phyloP scores from a whole-genome alignment of 2,113 vertebrate genomes.

The Salvelinus alpinus region DNA sequence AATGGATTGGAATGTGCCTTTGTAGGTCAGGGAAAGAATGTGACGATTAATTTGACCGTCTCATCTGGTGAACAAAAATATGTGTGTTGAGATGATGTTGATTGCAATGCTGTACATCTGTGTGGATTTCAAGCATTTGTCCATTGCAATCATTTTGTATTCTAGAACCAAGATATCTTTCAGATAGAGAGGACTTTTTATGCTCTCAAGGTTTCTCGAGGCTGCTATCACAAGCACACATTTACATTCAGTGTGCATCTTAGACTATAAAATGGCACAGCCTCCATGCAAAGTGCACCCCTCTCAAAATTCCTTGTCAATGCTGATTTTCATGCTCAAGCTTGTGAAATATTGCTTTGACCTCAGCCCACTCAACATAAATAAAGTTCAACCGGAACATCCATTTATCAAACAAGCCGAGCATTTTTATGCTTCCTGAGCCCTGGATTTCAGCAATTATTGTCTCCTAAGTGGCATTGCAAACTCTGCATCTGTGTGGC shows the following conservation, averaged over 20 bases:
- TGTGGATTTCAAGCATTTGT: neutral
- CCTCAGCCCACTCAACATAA: conserved; percentile 47
- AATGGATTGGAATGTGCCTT: conserved; percentile 18
- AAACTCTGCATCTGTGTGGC: conserved; percentile 24
- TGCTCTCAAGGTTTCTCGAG: conserved; percentile 25
- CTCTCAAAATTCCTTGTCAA: conserved; percentile 36
- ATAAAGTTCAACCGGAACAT: conserved; percentile 39
- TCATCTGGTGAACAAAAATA: too few relatives aligned
- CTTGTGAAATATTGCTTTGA: conserved; percentile 49
- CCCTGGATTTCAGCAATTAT: conserved; percentile 39
- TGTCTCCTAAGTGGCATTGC: conserved; percentile 32
- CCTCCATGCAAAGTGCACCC: conserved; percentile 43
- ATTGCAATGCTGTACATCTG: too few relatives aligned
- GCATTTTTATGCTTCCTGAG: conserved; percentile 15
- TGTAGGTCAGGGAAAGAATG: conserved; percentile 35
- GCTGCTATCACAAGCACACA: conserved; percentile 10
- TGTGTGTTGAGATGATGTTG: too few relatives aligned
- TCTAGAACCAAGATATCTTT: conserved; percentile 42
- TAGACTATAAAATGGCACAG: conserved; percentile 32
- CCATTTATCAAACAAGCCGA: conserved; percentile 38
- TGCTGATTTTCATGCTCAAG: conserved; percentile 47
- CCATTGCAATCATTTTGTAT: conserved; percentile 46
- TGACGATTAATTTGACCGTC: too few relatives aligned
- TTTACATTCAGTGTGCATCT: conserved; percentile 52
- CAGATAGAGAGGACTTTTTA: conserved; percentile 38